phyloP scores from a whole-genome alignment of 2,113 vertebrate genomes.

The Octodon degus region DNA sequence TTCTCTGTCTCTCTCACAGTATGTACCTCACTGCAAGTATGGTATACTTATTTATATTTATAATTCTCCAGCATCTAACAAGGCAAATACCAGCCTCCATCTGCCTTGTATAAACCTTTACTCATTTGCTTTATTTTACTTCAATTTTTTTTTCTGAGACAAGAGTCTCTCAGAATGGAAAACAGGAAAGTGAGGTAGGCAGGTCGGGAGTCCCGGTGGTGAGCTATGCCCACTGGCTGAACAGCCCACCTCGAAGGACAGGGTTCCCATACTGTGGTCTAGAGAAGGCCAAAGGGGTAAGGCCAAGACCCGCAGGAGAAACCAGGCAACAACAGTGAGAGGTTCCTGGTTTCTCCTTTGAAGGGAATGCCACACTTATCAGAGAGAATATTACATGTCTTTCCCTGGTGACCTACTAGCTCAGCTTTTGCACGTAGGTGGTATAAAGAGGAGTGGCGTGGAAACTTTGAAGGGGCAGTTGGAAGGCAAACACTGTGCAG shows the following conservation, averaged over 20 bases:
- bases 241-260: not conserved
- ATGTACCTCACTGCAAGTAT: not conserved
- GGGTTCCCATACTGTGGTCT: not conserved
- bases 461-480: not conserved
- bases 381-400: not conserved
- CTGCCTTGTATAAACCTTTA: not conserved
- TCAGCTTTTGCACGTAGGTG: not conserved
- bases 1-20: conserved; percentile 41
- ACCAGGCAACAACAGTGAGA: not conserved
- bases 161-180: not conserved
- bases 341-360: not conserved
- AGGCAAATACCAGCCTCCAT: not conserved
- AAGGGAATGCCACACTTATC: conserved; percentile 13
- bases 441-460: not conserved
- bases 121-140: conserved; percentile 17
- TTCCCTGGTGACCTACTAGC: not conserved
- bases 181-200: conserved; percentile 9
- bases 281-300: not conserved
- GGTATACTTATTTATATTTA: not conserved
- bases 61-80: conserved; percentile 13
- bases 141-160: conserved; percentile 23
- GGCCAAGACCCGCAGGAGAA: not conserved
- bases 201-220: not conserved
- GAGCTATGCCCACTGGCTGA: not conserved
- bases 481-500: conserved; percentile 3